phyloP scores from a whole-genome alignment of 1,140 invertebrate species.

The Tetragonula clypearis region DNA sequence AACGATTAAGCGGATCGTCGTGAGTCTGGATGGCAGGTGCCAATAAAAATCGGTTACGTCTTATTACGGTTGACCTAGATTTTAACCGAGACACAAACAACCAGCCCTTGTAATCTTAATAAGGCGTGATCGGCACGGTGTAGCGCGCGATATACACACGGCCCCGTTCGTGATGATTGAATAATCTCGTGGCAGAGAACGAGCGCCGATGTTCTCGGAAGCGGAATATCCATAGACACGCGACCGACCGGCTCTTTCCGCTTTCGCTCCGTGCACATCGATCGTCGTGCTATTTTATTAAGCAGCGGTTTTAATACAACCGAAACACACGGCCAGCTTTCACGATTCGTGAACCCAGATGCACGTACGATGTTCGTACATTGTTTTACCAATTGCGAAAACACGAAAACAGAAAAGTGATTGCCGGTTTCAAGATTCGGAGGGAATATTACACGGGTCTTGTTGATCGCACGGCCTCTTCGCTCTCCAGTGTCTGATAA shows the following conservation, averaged over 20 bases:
- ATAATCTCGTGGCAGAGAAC: conserved; percentile 38
- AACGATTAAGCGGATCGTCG: conserved; percentile 44
- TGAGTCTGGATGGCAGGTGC: conserved; percentile 50
- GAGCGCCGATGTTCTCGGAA: conserved; percentile 18
- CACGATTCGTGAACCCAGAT: neutral
- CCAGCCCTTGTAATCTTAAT: conserved; percentile 49
- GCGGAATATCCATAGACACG: conserved; percentile 17
- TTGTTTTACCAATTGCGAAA: neutral
- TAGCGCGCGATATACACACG: neutral
- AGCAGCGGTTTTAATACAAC: neutral
- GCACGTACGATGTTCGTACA: neutral
- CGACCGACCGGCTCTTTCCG: conserved; percentile 13
- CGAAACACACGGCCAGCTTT: neutral
- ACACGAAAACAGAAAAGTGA: neutral
- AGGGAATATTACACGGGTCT: neutral
- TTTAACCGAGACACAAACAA: conserved; percentile 6
- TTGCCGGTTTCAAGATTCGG: neutral
- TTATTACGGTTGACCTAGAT: conserved; percentile 58
- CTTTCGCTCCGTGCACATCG: conserved; percentile 16
- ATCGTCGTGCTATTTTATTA: conserved; percentile 7
- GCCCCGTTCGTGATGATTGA: conserved; percentile 35
- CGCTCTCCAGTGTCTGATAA: neutral
- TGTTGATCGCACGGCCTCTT: neutral
- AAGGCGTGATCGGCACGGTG: conserved; percentile 24
- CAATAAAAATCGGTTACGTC: conserved; percentile 59